Base-by-base conservation (phyloP, 2,113 vertebrate species). In the Heteronetta atricapilla region DNA sequence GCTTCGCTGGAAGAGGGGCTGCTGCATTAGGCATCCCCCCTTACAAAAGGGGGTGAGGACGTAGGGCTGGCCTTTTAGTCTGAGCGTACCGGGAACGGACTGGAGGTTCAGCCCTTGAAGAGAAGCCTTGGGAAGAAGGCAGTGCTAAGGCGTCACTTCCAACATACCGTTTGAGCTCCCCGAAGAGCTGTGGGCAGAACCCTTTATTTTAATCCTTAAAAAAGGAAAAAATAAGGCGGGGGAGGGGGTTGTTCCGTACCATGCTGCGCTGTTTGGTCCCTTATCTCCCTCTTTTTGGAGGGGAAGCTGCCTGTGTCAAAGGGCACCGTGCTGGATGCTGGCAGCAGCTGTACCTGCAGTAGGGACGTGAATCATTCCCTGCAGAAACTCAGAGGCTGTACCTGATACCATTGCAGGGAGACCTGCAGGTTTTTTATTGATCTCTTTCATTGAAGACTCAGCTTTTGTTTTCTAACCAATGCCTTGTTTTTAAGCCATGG, bases 101-200 rank as follows among this genome's bases (percentile, higher is more conserved):
- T n/a, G 0, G 6, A 36, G 56, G 2, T 19, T 18, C 8, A n/a
- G 23, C n/a, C 28, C 36, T 33, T 22, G 34, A 23, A 10, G 46
- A 53, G 67, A n/a, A 63, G 29, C 26, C 13, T 7, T 26, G 52
- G 69, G 63, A 36, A 38, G 69, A 20, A 31, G 59, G 19, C 8
- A 23, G 1, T 10, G 56, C 48, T 46, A 1, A n/a, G 2, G 0
- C 15, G 15, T 60, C 20, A 5, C 29, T 59, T 3, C 5, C 16
- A 14, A 11, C 15, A 1, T 4, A 1, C 1, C 5, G 21, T 3
- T 89, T 85, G 33, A 19, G 8, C 73, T 82, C 66, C 9, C 11
- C 23, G 0, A 60, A 75, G 25, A 29, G 25, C 6, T 60, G 21
- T 22, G 28, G 23, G 42, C 58, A 77, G 31, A 44, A n/a, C 14